These are phyloP conservation scores for Hipparchia sbordonii DNA, from an alignment of 2,888 invertebrate genomes.

Conservation along the genomic window DNA sequence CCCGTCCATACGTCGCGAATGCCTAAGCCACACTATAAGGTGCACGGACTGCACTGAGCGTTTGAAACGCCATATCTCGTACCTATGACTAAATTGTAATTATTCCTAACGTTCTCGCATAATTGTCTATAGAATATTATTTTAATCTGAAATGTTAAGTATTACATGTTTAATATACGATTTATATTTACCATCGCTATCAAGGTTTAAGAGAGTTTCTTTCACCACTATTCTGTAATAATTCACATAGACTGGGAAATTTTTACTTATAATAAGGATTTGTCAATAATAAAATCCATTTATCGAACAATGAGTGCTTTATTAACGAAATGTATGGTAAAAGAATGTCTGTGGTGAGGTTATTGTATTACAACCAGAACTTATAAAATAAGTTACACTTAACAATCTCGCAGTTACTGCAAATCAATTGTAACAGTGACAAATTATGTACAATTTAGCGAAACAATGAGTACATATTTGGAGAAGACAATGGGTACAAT, in stretches of 20 bases:
- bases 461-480: slow-evolving; percentile 64
- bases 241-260: background rate
- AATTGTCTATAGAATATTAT: background rate
- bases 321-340: slow-evolving; percentile 80
- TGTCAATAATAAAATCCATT: slow-evolving; percentile 29
- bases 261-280: background rate
- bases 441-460: slow-evolving; percentile 43
- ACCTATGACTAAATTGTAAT: too few species aligned
- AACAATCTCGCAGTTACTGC: slow-evolving; percentile 41
- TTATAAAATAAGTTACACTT: slow-evolving; percentile 48
- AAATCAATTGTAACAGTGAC: slow-evolving; percentile 33
- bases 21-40: too few species aligned
- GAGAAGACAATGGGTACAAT: slow-evolving; percentile 40
- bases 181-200: background rate
- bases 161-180: background rate
- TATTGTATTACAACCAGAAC: slow-evolving; percentile 70
- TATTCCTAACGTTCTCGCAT: too few species aligned
- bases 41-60: too few species aligned
- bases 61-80: too few species aligned
- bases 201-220: background rate
- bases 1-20: too few species aligned
- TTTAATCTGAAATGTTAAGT: background rate
- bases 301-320: slow-evolving; percentile 80
- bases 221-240: too few species aligned
- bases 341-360: slow-evolving; percentile 75